phyloP scores from a whole-genome alignment of 2,888 invertebrate genomes.

The Esperia sulphurella region DNA sequence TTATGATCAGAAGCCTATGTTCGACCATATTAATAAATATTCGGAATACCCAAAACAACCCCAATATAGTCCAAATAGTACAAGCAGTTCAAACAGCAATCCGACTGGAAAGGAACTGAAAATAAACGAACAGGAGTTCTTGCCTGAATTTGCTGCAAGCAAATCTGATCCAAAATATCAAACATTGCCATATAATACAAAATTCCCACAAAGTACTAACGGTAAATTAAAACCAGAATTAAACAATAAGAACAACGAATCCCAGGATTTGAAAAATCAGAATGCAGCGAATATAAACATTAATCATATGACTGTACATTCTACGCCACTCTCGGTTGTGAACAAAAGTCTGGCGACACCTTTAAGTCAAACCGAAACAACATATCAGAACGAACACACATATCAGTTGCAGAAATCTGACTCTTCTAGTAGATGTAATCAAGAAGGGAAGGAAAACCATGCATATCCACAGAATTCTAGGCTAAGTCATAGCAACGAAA shows the following conservation, averaged over 20 bases:
- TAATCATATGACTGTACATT: conserved; percentile 78
- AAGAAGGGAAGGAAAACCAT: conserved; percentile 76
- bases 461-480: conserved; percentile 75
- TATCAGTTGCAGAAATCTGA: conserved; percentile 77
- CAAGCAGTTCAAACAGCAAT: conserved; percentile 71
- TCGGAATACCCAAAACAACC: conserved; percentile 72
- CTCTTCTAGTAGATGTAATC: conserved; percentile 72
- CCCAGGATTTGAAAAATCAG: conserved; percentile 49
- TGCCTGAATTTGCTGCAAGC: conserved; percentile 86
- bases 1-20: conserved; percentile 66
- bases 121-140: conserved; percentile 76
- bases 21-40: conserved; percentile 70
- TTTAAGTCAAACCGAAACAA: conserved; percentile 77
- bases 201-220: conserved; percentile 83
- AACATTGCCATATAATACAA: conserved; percentile 93
- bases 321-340: conserved; percentile 73
- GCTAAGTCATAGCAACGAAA: conserved; percentile 66
- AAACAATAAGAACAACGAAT: conserved; percentile 56
- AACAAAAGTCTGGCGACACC: conserved; percentile 84
- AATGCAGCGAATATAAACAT: conserved; percentile 56
- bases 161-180: conserved; percentile 95
- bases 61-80: conserved; percentile 79
- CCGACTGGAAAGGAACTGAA: conserved; percentile 71
- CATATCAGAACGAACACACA: conserved; percentile 75
- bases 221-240: conserved; percentile 61